A percentile compares a stretch with the other conserved stretches of the same genome.
Evolutionary conservation across 2,113 vertebrate genomes (phyloP).

Genomic region (Dascyllus trimaculatus): DNA sequence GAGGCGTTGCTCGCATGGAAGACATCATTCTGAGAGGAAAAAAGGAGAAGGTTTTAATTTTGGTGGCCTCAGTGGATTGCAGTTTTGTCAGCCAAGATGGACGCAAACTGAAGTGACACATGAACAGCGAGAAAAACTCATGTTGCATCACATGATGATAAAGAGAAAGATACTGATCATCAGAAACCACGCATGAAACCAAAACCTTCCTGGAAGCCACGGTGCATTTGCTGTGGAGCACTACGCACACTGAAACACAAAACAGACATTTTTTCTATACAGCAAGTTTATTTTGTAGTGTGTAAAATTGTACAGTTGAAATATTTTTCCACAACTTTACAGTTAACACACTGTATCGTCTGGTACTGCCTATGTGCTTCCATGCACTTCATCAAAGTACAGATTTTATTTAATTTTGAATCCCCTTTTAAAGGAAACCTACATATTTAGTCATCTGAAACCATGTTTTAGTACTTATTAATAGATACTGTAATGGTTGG

Average conservation of each 20-base stretch:
- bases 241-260: neutral
- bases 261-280: neutral
- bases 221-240: slow-evolving; percentile 9
- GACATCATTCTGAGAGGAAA: slow-evolving; percentile 92
- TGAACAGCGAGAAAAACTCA: neutral
- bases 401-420: too few species aligned
- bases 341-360: neutral
- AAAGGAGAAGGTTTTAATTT: neutral
- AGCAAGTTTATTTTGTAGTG: too few species aligned
- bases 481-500: neutral
- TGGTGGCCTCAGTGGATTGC: neutral
- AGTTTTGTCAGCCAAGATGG: neutral
- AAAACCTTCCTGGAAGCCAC: slow-evolving; percentile 1
- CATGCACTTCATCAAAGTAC: too few species aligned
- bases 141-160: neutral
- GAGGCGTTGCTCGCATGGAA: slow-evolving; percentile 95
- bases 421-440: too few species aligned
- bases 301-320: neutral
- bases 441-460: neutral
- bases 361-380: neutral
- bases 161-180: neutral
- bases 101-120: slow-evolving; percentile 2
- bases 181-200: neutral
- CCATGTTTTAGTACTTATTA: neutral
- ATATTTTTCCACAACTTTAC: neutral